These are phyloP conservation scores for Bubalus kerabau DNA, from an alignment of 2,113 vertebrate species.

Conservation along the genomic window DNA sequence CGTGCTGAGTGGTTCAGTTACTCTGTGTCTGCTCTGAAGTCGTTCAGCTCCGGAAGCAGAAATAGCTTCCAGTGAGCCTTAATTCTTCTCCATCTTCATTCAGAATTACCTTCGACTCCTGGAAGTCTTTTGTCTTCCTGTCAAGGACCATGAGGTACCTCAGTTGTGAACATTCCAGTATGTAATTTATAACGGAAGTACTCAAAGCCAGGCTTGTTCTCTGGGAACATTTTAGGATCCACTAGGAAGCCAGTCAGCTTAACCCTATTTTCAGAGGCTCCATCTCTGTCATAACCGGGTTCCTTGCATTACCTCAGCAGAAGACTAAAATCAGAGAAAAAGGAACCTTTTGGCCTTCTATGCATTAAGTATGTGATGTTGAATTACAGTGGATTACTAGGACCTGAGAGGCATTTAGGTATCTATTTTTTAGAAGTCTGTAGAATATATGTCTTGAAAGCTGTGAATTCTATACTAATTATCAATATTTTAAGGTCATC, in stretches of 20 bases:
- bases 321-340: not conserved
- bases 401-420: not conserved
- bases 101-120: not conserved
- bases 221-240: not conserved
- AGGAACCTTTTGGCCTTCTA: not conserved
- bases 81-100: not conserved
- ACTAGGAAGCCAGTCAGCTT: not conserved
- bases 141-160: not conserved
- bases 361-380: not conserved
- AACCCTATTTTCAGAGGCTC: not conserved
- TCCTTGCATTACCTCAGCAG: not conserved
- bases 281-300: fast-evolving
- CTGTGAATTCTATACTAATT: not conserved
- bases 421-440: not conserved
- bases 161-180: not conserved
- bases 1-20: fast-evolving
- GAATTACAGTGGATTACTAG: not conserved
- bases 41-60: not conserved
- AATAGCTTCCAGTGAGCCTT: not conserved
- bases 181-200: not conserved
- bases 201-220: not conserved
- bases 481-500: not conserved
- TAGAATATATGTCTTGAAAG: not conserved
- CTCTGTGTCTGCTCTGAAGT: not conserved
- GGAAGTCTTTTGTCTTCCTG: not conserved